A percentile compares a stretch with the other conserved stretches of the same genome.
Conservation (phyloP, 2,888 invertebrate species). For the Anoplius nigerrimus region DNA sequence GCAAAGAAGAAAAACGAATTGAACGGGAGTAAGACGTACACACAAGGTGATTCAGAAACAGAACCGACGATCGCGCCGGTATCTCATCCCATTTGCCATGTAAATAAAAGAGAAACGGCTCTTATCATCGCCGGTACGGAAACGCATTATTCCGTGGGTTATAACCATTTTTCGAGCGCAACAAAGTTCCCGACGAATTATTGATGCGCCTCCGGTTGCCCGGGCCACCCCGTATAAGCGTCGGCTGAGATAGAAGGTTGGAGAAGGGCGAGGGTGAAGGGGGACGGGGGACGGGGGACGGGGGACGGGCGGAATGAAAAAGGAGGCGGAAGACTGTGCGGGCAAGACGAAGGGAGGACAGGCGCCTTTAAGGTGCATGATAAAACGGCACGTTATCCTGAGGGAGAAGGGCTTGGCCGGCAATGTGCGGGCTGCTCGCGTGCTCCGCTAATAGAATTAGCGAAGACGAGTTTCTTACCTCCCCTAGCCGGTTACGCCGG, state of each 20-base stretch:
- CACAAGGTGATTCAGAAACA: no score
- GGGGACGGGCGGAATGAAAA: neutral
- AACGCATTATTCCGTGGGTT: no score
- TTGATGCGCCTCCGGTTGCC: no score
- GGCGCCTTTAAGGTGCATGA: conserved; percentile 21
- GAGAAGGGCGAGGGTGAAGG: neutral
- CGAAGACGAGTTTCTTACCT: conserved; percentile 32
- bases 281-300: neutral
- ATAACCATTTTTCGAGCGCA: no score
- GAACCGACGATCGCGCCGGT: conserved; percentile 36
- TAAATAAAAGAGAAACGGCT: no score
- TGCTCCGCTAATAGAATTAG: conserved; percentile 53
- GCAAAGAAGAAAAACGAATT: no score
- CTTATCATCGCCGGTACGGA: no score
- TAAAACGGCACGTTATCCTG: conserved; percentile 25
- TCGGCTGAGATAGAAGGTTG: neutral
- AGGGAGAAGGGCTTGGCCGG: conserved; percentile 3
- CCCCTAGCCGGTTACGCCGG: neutral
- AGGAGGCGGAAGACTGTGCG: neutral
- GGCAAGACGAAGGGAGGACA: conserved; percentile 17
- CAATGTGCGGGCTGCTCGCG: conserved; percentile 31
- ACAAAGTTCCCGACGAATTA: no score
- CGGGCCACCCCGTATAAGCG: neutral
- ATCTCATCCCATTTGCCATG: no score
- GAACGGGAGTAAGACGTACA: no score